A percentile compares a stretch with the other conserved stretches of the same genome.
phyloP scores from a whole-genome alignment of 2,113 vertebrate genomes.

The Megaptera novaeangliae region DNA sequence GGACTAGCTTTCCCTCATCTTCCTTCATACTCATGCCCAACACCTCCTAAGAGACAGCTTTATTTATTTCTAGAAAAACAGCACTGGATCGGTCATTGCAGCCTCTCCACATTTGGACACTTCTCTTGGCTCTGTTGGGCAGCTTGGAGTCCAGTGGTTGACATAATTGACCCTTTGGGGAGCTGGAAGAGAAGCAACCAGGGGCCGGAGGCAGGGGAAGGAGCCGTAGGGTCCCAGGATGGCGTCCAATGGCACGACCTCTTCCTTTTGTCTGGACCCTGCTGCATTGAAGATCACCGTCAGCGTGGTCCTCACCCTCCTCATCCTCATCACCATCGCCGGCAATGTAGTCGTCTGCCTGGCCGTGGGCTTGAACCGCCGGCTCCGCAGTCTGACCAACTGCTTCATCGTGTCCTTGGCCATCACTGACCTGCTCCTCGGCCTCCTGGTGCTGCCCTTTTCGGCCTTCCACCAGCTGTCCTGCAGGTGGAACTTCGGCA shows the following conservation, averaged over 20 bases:
- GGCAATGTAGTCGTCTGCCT: constrained; percentile 95
- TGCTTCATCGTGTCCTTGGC: constrained; percentile 95
- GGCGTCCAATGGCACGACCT: not conserved
- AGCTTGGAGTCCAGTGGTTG: not conserved
- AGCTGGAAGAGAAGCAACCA: not conserved
- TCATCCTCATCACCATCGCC: constrained; percentile 88
- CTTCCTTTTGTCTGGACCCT: not conserved
- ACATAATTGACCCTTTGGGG: not conserved
- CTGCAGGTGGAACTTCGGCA: constrained; percentile 85
- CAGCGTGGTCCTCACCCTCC: constrained; percentile 78
- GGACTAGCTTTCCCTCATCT: not conserved
- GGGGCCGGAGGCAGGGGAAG: not conserved
- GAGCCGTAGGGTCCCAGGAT: not conserved
- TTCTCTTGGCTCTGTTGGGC: not conserved
- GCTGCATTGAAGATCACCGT: constrained; percentile 64
- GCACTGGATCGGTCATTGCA: not conserved
- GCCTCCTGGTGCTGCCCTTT: constrained; percentile 93
- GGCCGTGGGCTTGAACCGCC: constrained; percentile 88
- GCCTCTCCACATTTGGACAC: not conserved
- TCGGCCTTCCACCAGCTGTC: constrained; percentile 89
- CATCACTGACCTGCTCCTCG: constrained; percentile 91
- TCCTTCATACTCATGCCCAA: not conserved
- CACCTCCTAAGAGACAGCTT: not conserved
- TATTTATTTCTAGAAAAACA: not conserved
- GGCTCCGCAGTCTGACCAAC: constrained; percentile 93